These are phyloP conservation scores for Oceanodroma tethys DNA, from an alignment of 2,113 vertebrate species.

Conservation along the genomic window DNA sequence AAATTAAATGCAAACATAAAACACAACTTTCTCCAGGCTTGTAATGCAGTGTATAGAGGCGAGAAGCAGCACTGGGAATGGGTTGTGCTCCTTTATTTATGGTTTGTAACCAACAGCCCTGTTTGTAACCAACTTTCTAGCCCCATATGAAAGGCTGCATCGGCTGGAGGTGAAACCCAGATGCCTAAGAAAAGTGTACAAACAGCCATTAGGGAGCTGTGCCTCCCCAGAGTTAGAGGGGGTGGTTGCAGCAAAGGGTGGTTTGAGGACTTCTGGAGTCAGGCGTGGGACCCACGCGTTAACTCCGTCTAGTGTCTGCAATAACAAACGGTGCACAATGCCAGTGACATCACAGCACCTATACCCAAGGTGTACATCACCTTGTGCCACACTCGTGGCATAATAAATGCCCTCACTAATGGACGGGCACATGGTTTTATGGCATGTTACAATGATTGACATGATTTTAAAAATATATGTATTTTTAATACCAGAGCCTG, in stretches of 20 bases:
- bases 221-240: background rate
- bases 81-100: background rate
- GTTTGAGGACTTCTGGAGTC: background rate
- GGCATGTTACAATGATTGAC: accelerated
- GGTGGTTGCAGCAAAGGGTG: background rate
- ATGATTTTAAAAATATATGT: background rate
- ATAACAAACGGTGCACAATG: background rate
- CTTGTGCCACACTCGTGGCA: background rate
- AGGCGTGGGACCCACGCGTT: accelerated
- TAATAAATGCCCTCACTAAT: background rate
- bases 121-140: background rate
- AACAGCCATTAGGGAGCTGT: background rate
- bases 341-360: background rate
- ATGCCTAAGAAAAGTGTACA: background rate
- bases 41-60: background rate
- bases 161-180: background rate
- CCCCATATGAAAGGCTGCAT: accelerated
- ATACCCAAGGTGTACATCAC: background rate
- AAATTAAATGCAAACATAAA: background rate
- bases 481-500: background rate
- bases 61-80: background rate
- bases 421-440: background rate
- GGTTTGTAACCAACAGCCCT: background rate
- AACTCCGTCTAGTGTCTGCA: accelerated
- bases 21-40: background rate